Conservation (phyloP, 2,113 vertebrate genomes). For the Lates calcarifer region DNA sequence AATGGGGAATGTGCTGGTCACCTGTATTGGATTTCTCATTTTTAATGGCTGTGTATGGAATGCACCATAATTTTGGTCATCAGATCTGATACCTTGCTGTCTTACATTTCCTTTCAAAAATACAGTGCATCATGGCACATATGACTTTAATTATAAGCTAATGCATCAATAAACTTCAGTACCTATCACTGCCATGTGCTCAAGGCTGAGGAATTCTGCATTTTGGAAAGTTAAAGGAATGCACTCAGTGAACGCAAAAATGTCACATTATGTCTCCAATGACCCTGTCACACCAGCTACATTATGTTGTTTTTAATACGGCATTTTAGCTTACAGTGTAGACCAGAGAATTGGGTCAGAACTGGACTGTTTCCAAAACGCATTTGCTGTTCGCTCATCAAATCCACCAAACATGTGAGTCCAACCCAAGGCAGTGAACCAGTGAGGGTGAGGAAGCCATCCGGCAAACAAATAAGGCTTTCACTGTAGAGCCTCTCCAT, state of each 20-base stretch:
- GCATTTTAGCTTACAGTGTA: conserved; percentile 43
- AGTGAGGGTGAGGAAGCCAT: conserved; percentile 60
- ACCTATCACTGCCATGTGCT: conserved; percentile 55
- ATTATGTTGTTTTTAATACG: conserved; percentile 63
- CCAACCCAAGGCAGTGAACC: conserved; percentile 65
- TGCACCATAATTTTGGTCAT: conserved; percentile 7
- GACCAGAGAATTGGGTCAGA: conserved; percentile 49
- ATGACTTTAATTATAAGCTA: conserved; percentile 58
- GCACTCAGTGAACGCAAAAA: conserved; percentile 47
- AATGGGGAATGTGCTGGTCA: conserved; percentile 5
- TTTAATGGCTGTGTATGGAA: neutral
- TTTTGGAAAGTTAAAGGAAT: conserved; percentile 57
- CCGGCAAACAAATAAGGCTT: conserved; percentile 74
- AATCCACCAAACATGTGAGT: conserved; percentile 62
- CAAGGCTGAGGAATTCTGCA: conserved; percentile 20
- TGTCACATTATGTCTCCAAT: conserved; percentile 48
- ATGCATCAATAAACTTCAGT: conserved; percentile 37
- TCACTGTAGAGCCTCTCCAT: conserved; percentile 59
- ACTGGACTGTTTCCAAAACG: conserved; percentile 57
- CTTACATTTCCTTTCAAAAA: conserved; percentile 35
- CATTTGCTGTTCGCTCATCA: conserved; percentile 67
- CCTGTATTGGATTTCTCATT: conserved; percentile 14
- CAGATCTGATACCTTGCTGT: conserved; percentile 28
- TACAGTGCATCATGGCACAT: conserved; percentile 45
- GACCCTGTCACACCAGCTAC: conserved; percentile 50